phyloP scores from a whole-genome alignment of 2,797 vertebrate species.

The Falco biarmicus region DNA sequence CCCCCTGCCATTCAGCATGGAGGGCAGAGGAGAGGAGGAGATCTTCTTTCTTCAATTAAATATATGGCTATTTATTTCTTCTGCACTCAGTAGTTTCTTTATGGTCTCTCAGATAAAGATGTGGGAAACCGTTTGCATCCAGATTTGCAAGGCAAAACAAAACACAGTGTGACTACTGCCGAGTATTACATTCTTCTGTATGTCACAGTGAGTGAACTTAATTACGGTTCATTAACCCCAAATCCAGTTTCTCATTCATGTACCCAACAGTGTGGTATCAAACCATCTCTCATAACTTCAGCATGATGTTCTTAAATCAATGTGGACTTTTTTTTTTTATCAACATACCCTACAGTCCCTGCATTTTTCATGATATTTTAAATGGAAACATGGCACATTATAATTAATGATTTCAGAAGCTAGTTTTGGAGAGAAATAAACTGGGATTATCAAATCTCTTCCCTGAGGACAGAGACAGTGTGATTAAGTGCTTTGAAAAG shows the following conservation, averaged over 20 bases:
- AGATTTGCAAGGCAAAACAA: slow-evolving; percentile 56
- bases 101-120: background rate
- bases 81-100: background rate
- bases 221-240: slow-evolving; percentile 58
- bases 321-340: background rate
- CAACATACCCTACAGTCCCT: background rate
- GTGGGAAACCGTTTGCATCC: slow-evolving; percentile 46
- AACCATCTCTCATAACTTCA: slow-evolving; percentile 52
- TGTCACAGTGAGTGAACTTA: slow-evolving; percentile 63
- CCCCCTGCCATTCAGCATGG: background rate
- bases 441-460: slow-evolving; percentile 33
- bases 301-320: slow-evolving; percentile 45
- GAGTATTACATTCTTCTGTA: slow-evolving; percentile 45
- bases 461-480: slow-evolving; percentile 1
- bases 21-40: background rate
- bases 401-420: slow-evolving; percentile 39
- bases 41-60: background rate
- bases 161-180: slow-evolving; percentile 17
- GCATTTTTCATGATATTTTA: background rate
- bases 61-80: slow-evolving; percentile 3
- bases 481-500: slow-evolving; percentile 53
- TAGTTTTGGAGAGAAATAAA: slow-evolving; percentile 1
- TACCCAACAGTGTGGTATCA: slow-evolving; percentile 37
- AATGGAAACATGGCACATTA: background rate
- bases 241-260: slow-evolving; percentile 52